Base-by-base conservation (phyloP, 2,888 invertebrate species). In the Cheilosia vernalis region DNA sequence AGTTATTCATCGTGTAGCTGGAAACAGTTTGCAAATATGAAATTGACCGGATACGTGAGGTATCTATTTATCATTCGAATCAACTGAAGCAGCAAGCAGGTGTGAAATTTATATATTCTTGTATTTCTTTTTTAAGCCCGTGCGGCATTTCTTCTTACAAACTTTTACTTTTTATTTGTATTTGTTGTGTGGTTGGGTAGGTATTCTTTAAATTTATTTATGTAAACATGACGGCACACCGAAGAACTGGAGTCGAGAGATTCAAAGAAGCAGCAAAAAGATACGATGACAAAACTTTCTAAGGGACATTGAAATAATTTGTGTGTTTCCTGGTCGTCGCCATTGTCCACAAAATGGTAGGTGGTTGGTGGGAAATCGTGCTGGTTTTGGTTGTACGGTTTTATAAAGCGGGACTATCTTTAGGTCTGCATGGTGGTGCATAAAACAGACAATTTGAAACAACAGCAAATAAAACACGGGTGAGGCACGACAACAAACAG, bases 91-190 rank as follows among this genome's bases (percentile, higher is more conserved):
- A 74, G 74, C 24, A 56, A 27, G 56, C 67, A 74, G 74, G 74
- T 81, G 69, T 63, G 58, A 74, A 56, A 33, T 61, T 33, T 63
- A 37, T 37, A 30, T 37, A 17, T 17, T 61, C 13, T 60, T 4
- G 40, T n/a, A 33, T n/a, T 9, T n/a, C 1, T 40, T 64, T 24
- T 4, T 4, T 51, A 17, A 42, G 15, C 4, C 53, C 9, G 9
- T 51, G 7, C 27, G 15, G 27, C 15, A 53, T 47, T 47, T 47
- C 17, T 51, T 24, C 13, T 13, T 17, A 15, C 49, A 56, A 79
- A 80, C 80, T 80, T 67, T 80, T 80, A 73, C 72, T 79, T 79
- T 79, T 79, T 66, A 33, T 79, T 66, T 53, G 51, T 69, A 69
- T 67, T 60, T 47, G 37, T 33, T 47, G 40, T 56, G 47, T 44